Percentiles rank a stretch among this genome's conserved stretches.
phyloP scores from a whole-genome alignment of 1,140 invertebrate species.

The Mycetomoellerius zeteki region DNA sequence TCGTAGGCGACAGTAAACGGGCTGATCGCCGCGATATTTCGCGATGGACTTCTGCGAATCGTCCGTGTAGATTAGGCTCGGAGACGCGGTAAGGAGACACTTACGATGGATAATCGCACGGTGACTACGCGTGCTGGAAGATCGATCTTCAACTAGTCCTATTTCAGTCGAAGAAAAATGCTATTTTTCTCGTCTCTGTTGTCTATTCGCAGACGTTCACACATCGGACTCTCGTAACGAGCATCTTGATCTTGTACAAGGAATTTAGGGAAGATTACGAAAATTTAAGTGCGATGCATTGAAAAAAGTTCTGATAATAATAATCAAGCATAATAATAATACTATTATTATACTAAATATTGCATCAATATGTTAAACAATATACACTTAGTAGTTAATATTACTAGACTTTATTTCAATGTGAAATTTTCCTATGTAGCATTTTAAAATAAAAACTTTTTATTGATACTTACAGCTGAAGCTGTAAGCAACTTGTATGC shows the following conservation, averaged over 20 bases:
- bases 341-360: too few relatives aligned
- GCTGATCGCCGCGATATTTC: constrained; percentile 57
- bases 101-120: constrained; percentile 48
- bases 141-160: constrained; percentile 1
- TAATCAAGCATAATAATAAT: too few relatives aligned
- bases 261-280: neutral
- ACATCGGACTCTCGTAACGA: too few relatives aligned
- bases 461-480: neutral
- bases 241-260: neutral
- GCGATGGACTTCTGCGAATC: constrained; percentile 56
- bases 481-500: neutral
- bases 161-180: neutral
- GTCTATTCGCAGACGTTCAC: too few relatives aligned
- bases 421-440: neutral
- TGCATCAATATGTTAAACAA: too few relatives aligned
- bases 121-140: constrained; percentile 17
- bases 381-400: too few relatives aligned
- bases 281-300: neutral
- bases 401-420: too few relatives aligned
- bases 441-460: neutral
- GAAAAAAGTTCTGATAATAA: too few relatives aligned
- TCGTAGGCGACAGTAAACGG: constrained; percentile 66
- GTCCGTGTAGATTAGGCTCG: constrained; percentile 53
- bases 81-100: constrained; percentile 38
- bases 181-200: neutral